A percentile compares a stretch with the other conserved stretches of the same genome.
Evolutionary conservation across 2,113 vertebrate species (phyloP).

Genomic region (Scytalopus superciliaris): DNA sequence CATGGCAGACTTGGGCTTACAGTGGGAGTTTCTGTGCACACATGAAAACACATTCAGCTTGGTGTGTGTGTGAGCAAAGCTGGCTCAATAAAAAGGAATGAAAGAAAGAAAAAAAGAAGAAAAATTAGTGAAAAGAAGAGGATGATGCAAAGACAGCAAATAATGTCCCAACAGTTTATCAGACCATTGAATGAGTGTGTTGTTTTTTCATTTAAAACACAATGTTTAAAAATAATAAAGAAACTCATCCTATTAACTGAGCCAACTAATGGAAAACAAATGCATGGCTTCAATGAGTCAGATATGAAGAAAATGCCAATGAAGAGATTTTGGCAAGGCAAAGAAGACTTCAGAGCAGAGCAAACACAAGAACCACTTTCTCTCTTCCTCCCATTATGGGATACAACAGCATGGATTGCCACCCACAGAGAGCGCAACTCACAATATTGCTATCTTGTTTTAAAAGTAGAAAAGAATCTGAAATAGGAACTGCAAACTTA

Average conservation of each 20-base stretch:
- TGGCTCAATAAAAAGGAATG: background rate
- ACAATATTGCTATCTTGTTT: background rate
- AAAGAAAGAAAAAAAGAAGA: background rate
- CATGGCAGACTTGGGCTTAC: background rate
- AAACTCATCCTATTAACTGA: background rate
- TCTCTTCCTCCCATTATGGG: background rate
- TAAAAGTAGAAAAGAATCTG: background rate
- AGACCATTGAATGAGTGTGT: background rate
- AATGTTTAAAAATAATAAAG: background rate
- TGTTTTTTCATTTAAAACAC: background rate
- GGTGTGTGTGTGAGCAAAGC: background rate
- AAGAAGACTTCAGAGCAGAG: background rate
- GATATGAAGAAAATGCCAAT: background rate
- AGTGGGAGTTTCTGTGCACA: background rate
- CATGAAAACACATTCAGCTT: background rate
- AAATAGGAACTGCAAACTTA: background rate
- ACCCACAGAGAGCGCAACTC: background rate
- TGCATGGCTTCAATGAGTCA: background rate
- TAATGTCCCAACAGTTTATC: background rate
- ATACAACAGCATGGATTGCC: background rate
- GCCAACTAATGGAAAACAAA: conserved; percentile 35
- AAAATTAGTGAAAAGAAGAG: background rate
- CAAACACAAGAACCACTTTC: background rate
- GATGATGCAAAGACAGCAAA: background rate
- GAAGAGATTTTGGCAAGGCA: background rate